phyloP scores from a whole-genome alignment of 35 echinoderm and acorn worm species.

The Holothuria glaberrima region DNA sequence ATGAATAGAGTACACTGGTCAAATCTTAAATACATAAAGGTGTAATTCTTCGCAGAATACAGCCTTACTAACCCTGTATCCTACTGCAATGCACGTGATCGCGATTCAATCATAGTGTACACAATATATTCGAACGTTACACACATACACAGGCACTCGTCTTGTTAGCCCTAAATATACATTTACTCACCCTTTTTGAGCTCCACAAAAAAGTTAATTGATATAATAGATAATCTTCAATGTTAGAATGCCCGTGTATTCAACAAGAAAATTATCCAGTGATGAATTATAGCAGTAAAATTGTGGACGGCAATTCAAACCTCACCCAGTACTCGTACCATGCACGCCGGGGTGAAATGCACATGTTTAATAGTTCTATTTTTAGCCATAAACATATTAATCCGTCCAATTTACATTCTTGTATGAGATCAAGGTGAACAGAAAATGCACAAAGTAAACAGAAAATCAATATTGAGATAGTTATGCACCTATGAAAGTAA shows the following conservation, averaged over 20 bases:
- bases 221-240: constrained; percentile 37
- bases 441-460: too few species aligned
- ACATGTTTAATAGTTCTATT: constrained; percentile 59
- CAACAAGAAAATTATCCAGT: not conserved
- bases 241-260: not conserved
- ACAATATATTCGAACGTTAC: not conserved
- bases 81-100: constrained; percentile 18
- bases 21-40: not conserved
- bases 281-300: constrained; percentile 3
- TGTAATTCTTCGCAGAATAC: not conserved
- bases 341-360: constrained; percentile 57
- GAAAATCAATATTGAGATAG: too few species aligned
- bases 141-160: not conserved
- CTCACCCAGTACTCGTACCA: constrained; percentile 58
- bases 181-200: constrained; percentile 46
- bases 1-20: not conserved
- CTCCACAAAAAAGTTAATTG: constrained; percentile 14
- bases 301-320: constrained; percentile 38
- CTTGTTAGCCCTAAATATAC: constrained; percentile 3
- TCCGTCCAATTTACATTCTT: constrained; percentile 25
- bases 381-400: constrained; percentile 54
- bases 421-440: too few species aligned
- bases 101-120: not conserved
- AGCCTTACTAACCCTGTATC: not conserved
- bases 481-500: too few species aligned